Evolutionary conservation across 2,113 vertebrate species (phyloP), one percentile per base, ranked within the genome.

Genomic region (Ptilonorhynchus violaceus): DNA sequence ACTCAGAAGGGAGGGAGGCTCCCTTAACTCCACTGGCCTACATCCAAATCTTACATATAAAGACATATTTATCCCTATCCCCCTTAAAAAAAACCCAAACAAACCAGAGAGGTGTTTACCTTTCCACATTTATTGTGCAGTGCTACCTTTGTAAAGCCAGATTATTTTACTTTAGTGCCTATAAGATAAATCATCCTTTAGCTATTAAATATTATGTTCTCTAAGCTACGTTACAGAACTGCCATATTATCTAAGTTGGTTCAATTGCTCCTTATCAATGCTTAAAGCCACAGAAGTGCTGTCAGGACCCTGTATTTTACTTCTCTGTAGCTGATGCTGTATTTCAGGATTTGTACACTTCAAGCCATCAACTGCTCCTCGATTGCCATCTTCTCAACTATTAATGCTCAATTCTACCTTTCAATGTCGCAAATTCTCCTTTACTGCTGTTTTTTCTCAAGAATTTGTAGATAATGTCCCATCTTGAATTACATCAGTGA

Each of bases 31-130:
- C 58, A 39, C 35, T 18, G 3, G 27, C 17, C 13, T 5, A 4
- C 0, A 0, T 11, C 6, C 6, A 85, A 46, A 1, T 5, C 33
- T 13, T 67, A 4, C 14, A 16, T 19, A 22, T 10, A 31, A 3
- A 68, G 25, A 56, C 3, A 24, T 14, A 67, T 46, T 50, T 49
- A 77, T 13, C 9, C 2, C 11, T 10, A 24, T 33, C 21, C 9
- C 5, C 7, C 2, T 16, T n/a, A 17, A 64, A 56, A 49, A 44
- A 23, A 39, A 18, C 11, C 25, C 22, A 31, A 66, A 10, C 35
- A 49, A 41, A 41, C 24, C 24, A 73, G 33, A 66, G 24, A 66
- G 12, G 15, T 35, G 13, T 47, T 93, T 27, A 47, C 4, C 31
- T 68, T 6, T 68, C 49, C 10, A 24, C 18, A 30, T 63, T 13